Base-by-base conservation (phyloP, 1,140 invertebrate species). In the Lepeophtheirus salmonis region DNA sequence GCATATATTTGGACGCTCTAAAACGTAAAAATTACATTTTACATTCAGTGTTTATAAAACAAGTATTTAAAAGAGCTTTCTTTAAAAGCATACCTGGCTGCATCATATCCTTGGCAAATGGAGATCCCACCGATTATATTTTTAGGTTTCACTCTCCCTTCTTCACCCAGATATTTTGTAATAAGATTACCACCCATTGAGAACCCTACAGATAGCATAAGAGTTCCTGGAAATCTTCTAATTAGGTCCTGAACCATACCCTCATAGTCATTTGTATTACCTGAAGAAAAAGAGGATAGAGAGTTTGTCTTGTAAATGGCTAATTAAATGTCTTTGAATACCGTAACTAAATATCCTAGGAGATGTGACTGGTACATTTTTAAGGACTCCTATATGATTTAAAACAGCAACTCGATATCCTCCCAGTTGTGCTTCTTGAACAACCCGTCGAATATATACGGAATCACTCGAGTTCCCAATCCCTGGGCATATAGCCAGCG, bases 391-490 rank as follows among this genome's bases (percentile, higher is more conserved):
- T 58, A 94, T 80, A 70, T 95, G 89, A 74, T 95, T 95, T 54
- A 92, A 77, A n/a, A 92, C 88, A 0, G 85, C 84, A 71, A 87
- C 89, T 61, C 87, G 75, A 72, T 87, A 94, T 1, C 89, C 89
- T 68, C 84, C 83, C 63, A 80, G 81, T 69, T 90, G 86, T 3
- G 86, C 86, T 71, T 87, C 82, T 65, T 89, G 82, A 0, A 92
- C 87, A 70, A 90, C 89, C 18, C 87, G 90, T 25, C 88, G 77
- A 62, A 94, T 88, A 71, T 92, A 94, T 54, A 89, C 83, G 67
- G 84, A 88, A 70, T 92, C 89, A 49, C 86, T 90, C 24, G 83
- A 87, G 71, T 92, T 94, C 21, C 86, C 86, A 66, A 94, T 91
- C 24, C 89, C 89, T 25, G 89, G 89, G 68, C 86, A 89, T 62